Percentiles rank a stretch among this genome's conserved stretches.
Conservation (phyloP, 2,888 invertebrate genomes). For the Agapostemon virescens region DNA sequence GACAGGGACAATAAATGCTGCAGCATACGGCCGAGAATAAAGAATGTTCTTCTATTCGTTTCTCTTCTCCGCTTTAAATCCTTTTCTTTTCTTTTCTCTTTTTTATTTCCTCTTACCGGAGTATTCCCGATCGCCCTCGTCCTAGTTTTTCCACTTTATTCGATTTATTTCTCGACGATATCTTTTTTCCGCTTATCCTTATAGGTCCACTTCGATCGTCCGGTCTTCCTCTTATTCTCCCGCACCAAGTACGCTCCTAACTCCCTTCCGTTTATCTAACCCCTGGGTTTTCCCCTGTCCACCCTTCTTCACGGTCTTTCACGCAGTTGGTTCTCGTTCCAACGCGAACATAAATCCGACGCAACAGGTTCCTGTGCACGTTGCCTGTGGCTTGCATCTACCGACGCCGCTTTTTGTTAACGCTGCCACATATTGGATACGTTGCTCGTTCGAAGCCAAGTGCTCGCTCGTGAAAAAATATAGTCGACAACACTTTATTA, state of each 20-base stretch:
- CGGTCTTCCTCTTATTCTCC: not conserved
- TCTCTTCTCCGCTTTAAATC: not conserved
- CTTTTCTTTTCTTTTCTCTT: conserved; percentile 10
- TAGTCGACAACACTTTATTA: not conserved
- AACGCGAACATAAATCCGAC: conserved; percentile 56
- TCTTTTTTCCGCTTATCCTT: not conserved
- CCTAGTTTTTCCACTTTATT: conserved; percentile 20
- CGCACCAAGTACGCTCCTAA: not conserved
- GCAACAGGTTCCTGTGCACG: conserved; percentile 77
- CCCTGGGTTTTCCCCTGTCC: conserved; percentile 18
- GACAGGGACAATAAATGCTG: conserved; percentile 15
- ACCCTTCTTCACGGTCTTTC: conserved; percentile 26
- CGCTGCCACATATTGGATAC: conserved; percentile 34
- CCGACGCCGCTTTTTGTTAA: conserved; percentile 61
- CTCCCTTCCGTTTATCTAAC: not conserved
- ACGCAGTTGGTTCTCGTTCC: conserved; percentile 52
- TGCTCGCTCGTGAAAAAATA: not conserved
- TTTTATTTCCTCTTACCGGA: not conserved
- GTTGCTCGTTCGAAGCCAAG: conserved; percentile 12
- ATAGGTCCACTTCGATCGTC: conserved; percentile 14
- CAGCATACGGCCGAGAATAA: conserved; percentile 51
- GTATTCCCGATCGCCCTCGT: not conserved
- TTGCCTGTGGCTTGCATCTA: conserved; percentile 59
- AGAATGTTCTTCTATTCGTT: conserved; percentile 52
- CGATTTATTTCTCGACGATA: conserved; percentile 6